Evolutionary conservation across 2,797 vertebrate genomes (phyloP).

Genomic region (Phoebastria nigripes): DNA sequence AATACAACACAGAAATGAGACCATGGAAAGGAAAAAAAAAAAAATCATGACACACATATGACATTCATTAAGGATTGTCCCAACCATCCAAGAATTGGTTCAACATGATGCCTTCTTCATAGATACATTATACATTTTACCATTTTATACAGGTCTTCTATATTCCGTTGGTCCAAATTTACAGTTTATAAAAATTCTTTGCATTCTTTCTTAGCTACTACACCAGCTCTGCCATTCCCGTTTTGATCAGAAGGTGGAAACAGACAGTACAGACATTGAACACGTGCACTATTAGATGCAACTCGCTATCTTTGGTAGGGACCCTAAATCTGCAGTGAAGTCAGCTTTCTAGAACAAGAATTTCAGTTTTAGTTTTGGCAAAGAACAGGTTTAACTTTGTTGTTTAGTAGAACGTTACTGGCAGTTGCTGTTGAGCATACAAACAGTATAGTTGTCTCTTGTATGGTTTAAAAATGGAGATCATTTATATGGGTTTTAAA

Average conservation of each 20-base stretch:
- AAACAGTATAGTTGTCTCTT: neutral
- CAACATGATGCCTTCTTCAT: neutral
- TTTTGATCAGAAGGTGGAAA: slow-evolving; percentile 36
- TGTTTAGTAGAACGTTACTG: neutral
- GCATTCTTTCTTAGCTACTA: neutral
- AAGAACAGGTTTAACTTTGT: neutral
- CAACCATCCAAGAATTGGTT: neutral
- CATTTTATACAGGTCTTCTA: neutral
- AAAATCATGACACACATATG: neutral
- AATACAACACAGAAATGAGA: slow-evolving; percentile 36
- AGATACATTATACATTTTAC: neutral
- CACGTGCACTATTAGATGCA: neutral
- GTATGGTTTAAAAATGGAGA: neutral
- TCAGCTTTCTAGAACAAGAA: neutral
- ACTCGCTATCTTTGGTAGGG: slow-evolving; percentile 47
- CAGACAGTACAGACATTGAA: slow-evolving; percentile 45
- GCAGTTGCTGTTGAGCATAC: neutral
- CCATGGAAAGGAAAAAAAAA: neutral
- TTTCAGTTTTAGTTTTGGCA: slow-evolving; percentile 42
- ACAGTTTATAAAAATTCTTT: neutral
- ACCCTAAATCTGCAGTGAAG: neutral
- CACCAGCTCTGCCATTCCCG: neutral
- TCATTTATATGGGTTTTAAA: neutral
- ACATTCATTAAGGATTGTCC: slow-evolving; percentile 49
- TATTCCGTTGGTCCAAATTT: neutral